Conservation (phyloP, 2,888 invertebrate species). For the Meganola albula region DNA sequence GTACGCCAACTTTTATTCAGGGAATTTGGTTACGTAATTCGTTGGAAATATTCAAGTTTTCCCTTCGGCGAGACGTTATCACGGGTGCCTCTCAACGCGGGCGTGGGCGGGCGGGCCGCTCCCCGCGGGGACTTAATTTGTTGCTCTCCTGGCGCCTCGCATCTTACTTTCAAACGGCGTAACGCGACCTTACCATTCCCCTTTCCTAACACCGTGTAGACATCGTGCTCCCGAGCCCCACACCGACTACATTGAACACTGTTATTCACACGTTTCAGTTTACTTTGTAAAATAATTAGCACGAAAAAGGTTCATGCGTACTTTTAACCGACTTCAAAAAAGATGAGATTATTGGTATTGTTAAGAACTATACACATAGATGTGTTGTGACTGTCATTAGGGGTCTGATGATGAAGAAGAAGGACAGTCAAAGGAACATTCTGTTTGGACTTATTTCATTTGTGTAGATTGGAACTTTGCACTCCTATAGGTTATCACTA, state of each 20-base stretch:
- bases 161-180: conserved; percentile 76
- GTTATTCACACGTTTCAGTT: conserved; percentile 19
- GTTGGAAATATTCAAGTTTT: conserved; percentile 71
- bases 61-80: conserved; percentile 71
- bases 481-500: no score
- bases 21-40: conserved; percentile 69
- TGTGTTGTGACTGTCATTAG: no score
- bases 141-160: conserved; percentile 77
- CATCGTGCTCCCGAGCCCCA: conserved; percentile 45
- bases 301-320: no score
- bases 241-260: conserved; percentile 33
- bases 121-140: conserved; percentile 76
- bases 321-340: no score
- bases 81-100: conserved; percentile 63
- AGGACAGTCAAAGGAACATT: no score
- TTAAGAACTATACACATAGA: no score
- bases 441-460: no score
- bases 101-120: conserved; percentile 55
- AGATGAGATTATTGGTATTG: no score
- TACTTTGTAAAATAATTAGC: no score
- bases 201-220: conserved; percentile 52
- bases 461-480: no score
- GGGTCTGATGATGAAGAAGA: no score
- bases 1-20: conserved; percentile 64
- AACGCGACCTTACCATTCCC: conserved; percentile 72